A percentile compares a stretch with the other conserved stretches of the same genome.
Evolutionary conservation across 2,797 vertebrate genomes (phyloP).

Genomic region (Dipus sagitta): DNA sequence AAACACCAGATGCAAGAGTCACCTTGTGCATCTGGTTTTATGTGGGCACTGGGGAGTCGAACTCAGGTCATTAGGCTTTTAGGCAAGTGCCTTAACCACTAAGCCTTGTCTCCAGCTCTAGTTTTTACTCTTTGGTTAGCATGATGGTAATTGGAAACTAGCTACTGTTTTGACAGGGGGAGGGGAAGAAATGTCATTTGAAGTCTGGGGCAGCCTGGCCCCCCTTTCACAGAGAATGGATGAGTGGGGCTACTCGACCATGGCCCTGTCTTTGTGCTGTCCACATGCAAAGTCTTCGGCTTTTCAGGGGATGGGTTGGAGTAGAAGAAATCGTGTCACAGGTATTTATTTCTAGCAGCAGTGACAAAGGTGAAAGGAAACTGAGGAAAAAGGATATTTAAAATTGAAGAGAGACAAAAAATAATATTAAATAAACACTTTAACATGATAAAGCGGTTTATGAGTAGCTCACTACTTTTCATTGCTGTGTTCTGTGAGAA

Average conservation of each 20-base stretch:
- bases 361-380: not conserved
- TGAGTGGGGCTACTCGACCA: not conserved
- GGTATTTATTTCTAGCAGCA: constrained; percentile 14
- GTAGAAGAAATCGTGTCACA: constrained; percentile 35
- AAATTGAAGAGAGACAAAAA: not conserved
- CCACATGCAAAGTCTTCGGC: not conserved
- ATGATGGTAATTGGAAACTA: not conserved
- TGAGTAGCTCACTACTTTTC: not conserved
- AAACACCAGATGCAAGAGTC: no score
- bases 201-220: not conserved
- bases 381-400: not conserved
- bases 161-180: not conserved
- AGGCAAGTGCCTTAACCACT: no score
- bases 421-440: not conserved
- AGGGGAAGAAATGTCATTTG: not conserved
- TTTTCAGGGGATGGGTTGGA: not conserved
- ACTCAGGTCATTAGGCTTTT: no score
- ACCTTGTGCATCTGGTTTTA: no score
- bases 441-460: not conserved
- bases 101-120: no score
- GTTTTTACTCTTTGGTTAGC: not conserved
- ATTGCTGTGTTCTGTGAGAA: not conserved
- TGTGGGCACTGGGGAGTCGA: no score
- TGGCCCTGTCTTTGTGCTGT: constrained; percentile 9
- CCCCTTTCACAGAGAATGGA: not conserved